These are phyloP conservation scores for Leptinotarsa rubiginosa DNA, from an alignment of 2,888 invertebrate genomes.

Conservation along the genomic window DNA sequence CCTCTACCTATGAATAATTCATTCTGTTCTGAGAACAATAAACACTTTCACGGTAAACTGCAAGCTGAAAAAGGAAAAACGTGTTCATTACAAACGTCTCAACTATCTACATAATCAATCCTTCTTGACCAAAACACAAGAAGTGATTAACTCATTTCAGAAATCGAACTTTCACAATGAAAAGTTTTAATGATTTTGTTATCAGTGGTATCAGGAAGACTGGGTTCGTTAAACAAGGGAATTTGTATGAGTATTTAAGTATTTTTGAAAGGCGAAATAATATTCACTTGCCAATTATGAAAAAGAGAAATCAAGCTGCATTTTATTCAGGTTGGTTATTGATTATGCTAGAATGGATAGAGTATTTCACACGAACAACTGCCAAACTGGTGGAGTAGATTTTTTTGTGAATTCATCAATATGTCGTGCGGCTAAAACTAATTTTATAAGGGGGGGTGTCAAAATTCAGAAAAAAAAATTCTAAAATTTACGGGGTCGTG, in stretches of 20 bases:
- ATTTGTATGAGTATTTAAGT: conserved; percentile 1
- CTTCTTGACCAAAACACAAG: not conserved
- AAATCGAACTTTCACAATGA: not conserved
- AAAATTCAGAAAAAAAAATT: too few relatives aligned
- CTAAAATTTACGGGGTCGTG: too few relatives aligned
- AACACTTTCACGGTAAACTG: not conserved
- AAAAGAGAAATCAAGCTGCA: not conserved
- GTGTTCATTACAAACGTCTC: not conserved
- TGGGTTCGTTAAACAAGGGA: not conserved
- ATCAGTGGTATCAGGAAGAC: not conserved
- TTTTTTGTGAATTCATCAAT: too few relatives aligned
- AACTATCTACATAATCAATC: not conserved
- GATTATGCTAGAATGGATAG: too few relatives aligned
- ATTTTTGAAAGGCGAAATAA: not conserved
- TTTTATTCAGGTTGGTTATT: too few relatives aligned
- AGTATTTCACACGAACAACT: too few relatives aligned
- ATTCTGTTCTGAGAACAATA: not conserved
- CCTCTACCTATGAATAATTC: not conserved
- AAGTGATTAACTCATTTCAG: not conserved
- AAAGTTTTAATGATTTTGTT: not conserved
- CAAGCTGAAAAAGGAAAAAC: not conserved
- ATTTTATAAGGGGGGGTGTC: too few relatives aligned
- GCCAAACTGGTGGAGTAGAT: too few relatives aligned
- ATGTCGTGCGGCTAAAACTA: too few relatives aligned
- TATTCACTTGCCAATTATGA: not conserved